Evolutionary conservation across 2,888 invertebrate species (phyloP).

Genomic region (Liodrosophila aerea): DNA sequence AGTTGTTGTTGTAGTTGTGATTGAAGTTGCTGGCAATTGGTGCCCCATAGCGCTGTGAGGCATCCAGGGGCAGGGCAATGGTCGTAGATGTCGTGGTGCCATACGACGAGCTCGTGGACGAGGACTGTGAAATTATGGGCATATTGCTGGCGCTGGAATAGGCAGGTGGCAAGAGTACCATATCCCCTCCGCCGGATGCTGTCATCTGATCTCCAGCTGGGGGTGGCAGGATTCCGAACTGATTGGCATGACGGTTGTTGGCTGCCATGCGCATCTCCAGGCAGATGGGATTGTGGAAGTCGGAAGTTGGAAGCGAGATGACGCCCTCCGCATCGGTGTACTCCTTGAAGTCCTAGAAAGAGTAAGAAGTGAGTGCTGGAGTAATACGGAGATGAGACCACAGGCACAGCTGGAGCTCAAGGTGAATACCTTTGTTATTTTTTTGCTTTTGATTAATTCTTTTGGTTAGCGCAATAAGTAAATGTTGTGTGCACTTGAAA

Average conservation of each 20-base stretch:
- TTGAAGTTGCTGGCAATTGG: conserved; percentile 79
- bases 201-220: conserved; percentile 40
- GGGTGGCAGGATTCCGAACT: conserved; percentile 67
- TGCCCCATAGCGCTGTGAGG: conserved; percentile 75
- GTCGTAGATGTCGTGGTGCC: conserved; percentile 81
- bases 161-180: conserved; percentile 37
- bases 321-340: conserved; percentile 95
- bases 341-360: conserved; percentile 91
- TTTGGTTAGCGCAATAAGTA: conserved; percentile 7
- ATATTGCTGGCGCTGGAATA: conserved; percentile 55
- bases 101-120: conserved; percentile 80
- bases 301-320: conserved; percentile 93
- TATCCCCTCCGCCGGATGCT: conserved; percentile 1
- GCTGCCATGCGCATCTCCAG: conserved; percentile 87
- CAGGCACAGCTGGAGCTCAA: not conserved
- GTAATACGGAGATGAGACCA: conserved; percentile 4
- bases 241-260: conserved; percentile 61
- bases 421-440: not conserved
- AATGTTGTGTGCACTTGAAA: conserved; percentile 25
- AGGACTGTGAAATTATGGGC: conserved; percentile 78
- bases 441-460: not conserved
- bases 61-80: conserved; percentile 81
- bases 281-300: conserved; percentile 91
- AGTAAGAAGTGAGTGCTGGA: conserved; percentile 11
- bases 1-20: conserved; percentile 81